Percentiles rank a stretch among this genome's conserved stretches.
Evolutionary conservation across 2,888 invertebrate species (phyloP).

Genomic region (Boloria euphrosyne): DNA sequence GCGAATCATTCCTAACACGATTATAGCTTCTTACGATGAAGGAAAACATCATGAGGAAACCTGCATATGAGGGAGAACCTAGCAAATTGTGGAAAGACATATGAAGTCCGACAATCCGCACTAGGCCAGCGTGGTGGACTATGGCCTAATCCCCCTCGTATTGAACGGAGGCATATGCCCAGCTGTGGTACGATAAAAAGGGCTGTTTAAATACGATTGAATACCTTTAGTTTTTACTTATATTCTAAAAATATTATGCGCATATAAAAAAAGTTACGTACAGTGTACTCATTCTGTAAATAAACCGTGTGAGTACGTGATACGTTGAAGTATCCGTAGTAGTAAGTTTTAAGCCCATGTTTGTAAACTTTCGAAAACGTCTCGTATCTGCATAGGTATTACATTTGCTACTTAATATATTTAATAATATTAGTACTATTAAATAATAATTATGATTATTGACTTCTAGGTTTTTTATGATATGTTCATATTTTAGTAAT

Average conservation of each 20-base stretch:
- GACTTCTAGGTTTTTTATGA: background rate
- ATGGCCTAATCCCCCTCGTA: too few species aligned
- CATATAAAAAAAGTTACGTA: background rate
- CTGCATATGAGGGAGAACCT: too few species aligned
- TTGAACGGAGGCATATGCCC: too few species aligned
- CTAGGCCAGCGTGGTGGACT: too few species aligned
- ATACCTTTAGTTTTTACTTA: background rate
- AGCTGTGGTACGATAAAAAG: too few species aligned
- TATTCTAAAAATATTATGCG: background rate
- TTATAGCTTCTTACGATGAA: too few species aligned
- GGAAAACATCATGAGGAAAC: too few species aligned
- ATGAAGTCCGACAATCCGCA: too few species aligned
- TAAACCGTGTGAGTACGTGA: conserved; percentile 13
- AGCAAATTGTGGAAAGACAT: too few species aligned
- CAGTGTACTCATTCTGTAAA: conserved; percentile 24
- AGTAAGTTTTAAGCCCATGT: conserved; percentile 20
- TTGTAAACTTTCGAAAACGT: conserved; percentile 10
- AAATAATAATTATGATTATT: background rate
- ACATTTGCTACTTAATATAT: background rate
- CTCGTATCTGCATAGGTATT: background rate
- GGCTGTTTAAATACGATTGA: too few species aligned
- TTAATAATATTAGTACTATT: background rate
- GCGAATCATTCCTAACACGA: too few species aligned
- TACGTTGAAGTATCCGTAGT: too few species aligned
- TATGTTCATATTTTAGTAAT: background rate